Evolutionary conservation across 1,140 invertebrate genomes (phyloP).

Genomic region (Cylas formicarius): DNA sequence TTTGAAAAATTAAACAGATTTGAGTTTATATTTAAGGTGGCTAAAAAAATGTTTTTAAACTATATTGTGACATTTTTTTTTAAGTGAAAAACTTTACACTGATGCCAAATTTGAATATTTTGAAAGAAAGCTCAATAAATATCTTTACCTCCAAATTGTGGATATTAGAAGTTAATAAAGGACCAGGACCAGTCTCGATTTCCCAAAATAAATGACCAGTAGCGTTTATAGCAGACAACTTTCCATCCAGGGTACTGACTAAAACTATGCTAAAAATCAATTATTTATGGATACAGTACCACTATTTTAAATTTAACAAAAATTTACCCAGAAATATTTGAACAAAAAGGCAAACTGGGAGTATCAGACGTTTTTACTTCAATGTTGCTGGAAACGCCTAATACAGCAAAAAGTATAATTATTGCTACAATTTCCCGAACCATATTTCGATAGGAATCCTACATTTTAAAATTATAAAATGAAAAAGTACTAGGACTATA

Average conservation of each 20-base stretch:
- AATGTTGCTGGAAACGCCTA: no score
- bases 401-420: no score
- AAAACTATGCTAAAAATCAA: constrained; percentile 59
- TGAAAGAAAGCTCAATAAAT: constrained; percentile 14
- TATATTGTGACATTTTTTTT: no score
- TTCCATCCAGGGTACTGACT: constrained; percentile 83
- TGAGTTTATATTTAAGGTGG: no score
- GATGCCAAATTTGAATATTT: neutral
- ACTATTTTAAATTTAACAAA: neutral
- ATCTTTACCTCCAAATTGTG: constrained; percentile 65
- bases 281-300: neutral
- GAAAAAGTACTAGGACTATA: no score
- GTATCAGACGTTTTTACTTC: no score
- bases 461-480: no score
- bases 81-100: constrained; percentile 11
- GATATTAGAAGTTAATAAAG: constrained; percentile 77
- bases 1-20: no score
- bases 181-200: constrained; percentile 61
- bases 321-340: neutral
- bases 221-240: constrained; percentile 67
- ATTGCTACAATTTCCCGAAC: no score
- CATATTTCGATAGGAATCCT: no score
- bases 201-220: constrained; percentile 68
- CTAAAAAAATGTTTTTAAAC: no score
- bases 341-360: neutral